A percentile compares a stretch with the other conserved stretches of the same genome.
phyloP scores from a whole-genome alignment of 2,888 invertebrate species.

The Corythucha ciliata region DNA sequence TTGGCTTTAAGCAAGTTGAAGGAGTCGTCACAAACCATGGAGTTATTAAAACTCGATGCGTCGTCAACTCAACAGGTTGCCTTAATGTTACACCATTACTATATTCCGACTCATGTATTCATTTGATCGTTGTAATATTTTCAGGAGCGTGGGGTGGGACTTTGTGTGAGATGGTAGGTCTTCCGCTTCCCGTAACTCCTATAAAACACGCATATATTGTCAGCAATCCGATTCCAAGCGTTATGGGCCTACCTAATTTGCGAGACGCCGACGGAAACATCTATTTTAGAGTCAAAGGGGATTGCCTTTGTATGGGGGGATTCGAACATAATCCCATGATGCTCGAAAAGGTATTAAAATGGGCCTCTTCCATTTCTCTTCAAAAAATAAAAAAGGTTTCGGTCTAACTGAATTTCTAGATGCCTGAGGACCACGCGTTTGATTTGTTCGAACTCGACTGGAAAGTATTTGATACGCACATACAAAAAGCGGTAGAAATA shows the following conservation, averaged over 20 bases:
- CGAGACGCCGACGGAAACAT: constrained; percentile 76
- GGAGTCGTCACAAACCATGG: constrained; percentile 69
- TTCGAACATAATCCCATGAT: constrained; percentile 80
- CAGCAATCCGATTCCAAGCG: constrained; percentile 65
- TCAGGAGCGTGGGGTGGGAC: constrained; percentile 74
- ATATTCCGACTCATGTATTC: too few species aligned
- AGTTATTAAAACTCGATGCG: constrained; percentile 61
- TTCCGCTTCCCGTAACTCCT: constrained; percentile 63
- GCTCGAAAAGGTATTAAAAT: constrained; percentile 53
- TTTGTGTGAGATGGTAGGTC: constrained; percentile 57
- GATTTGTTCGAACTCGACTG: constrained; percentile 79
- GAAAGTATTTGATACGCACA: constrained; percentile 67
- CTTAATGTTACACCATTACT: too few species aligned
- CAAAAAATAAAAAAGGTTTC: neutral
- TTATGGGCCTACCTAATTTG: constrained; percentile 67
- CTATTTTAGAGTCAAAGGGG: constrained; percentile 76
- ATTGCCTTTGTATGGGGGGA: constrained; percentile 73
- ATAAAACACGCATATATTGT: constrained; percentile 86
- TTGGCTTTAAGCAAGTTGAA: constrained; percentile 59
- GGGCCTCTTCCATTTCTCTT: neutral
- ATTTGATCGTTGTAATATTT: too few species aligned
- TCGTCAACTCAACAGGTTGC: constrained; percentile 65
- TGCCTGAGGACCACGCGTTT: constrained; percentile 69
- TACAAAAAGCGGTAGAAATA: constrained; percentile 59
- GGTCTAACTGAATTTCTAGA: constrained; percentile 41